Evolutionary conservation across 2,113 vertebrate genomes (phyloP).

Genomic region (Callorhinus ursinus): DNA sequence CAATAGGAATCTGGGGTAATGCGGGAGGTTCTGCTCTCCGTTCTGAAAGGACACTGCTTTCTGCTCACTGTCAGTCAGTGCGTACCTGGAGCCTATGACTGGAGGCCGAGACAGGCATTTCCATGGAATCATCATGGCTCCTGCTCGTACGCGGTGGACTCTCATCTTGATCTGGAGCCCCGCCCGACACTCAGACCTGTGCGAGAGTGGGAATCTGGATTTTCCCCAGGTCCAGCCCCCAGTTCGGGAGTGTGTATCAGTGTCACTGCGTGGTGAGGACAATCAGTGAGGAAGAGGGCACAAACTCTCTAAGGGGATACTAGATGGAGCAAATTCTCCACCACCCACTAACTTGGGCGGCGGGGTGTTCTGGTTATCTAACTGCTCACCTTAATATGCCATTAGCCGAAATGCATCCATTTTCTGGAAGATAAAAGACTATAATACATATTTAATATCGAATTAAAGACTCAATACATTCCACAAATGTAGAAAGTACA

Average conservation of each 20-base stretch:
- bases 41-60: neutral
- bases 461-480: neutral
- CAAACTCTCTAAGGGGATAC: neutral
- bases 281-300: neutral
- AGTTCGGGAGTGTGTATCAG: neutral
- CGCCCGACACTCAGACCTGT: neutral
- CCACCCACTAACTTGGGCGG: neutral
- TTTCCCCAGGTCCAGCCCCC: neutral
- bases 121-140: neutral
- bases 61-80: neutral
- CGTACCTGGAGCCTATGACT: neutral
- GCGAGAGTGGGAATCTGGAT: neutral
- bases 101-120: neutral
- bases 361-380: neutral
- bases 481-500: neutral
- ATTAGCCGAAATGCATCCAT: neutral
- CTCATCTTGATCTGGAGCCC: neutral
- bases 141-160: neutral
- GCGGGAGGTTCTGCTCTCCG: neutral
- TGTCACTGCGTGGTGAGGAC: neutral
- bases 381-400: neutral
- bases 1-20: neutral
- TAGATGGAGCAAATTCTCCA: neutral
- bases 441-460: neutral
- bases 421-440: slow-evolving; percentile 10